phyloP scores from a whole-genome alignment of 2,888 invertebrate genomes.

The Amphipyra tragopoginis region DNA sequence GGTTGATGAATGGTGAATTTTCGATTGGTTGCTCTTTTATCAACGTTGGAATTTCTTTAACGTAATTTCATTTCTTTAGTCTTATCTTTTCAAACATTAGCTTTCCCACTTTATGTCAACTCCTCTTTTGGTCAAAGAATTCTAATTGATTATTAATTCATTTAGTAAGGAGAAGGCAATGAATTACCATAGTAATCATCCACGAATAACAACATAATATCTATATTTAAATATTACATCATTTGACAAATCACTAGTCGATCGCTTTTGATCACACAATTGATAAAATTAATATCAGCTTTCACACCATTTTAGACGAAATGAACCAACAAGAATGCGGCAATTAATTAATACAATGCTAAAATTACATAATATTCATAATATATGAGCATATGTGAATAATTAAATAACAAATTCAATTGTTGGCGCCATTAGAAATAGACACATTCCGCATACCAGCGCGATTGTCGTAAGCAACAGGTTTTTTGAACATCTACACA shows the following conservation, averaged over 20 bases:
- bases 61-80: constrained; percentile 10
- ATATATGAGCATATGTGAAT: constrained; percentile 70
- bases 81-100: neutral
- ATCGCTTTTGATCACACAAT: constrained; percentile 32
- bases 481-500: constrained; percentile 57
- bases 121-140: constrained; percentile 13
- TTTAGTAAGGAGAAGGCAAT: constrained; percentile 15
- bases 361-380: constrained; percentile 51
- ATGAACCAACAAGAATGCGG: constrained; percentile 29
- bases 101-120: constrained; percentile 9
- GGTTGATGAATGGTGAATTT: constrained; percentile 77
- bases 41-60: constrained; percentile 30
- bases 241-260: constrained; percentile 24
- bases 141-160: constrained; percentile 23
- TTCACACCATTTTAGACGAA: constrained; percentile 42
- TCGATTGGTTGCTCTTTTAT: constrained; percentile 47
- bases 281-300: constrained; percentile 43
- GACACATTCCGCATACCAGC: constrained; percentile 61
- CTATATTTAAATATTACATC: constrained; percentile 39
- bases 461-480: constrained; percentile 66
- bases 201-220: constrained; percentile 5
- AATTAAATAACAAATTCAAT: constrained; percentile 66
- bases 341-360: constrained; percentile 44
- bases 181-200: constrained; percentile 29
- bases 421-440: constrained; percentile 70